Base-by-base conservation (phyloP, 2,888 invertebrate genomes). In the Cybosia mesomella region DNA sequence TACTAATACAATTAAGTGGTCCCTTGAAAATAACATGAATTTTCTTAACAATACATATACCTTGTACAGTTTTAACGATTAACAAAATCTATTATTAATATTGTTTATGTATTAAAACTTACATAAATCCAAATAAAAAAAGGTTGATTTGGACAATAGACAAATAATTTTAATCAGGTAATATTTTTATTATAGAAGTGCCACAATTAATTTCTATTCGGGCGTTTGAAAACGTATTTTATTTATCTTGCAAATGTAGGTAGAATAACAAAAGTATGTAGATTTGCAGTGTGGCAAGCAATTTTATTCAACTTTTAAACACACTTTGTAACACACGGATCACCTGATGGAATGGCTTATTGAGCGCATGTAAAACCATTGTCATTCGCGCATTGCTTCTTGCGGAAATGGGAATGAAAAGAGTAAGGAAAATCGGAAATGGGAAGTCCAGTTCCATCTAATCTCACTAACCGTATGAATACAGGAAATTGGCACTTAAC, bases 1-100 rank as follows among this genome's bases (percentile, higher is more conserved):
- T n/a, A 39, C 28, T 22, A 72, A 73, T 79, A 82, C 74, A 83
- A 80, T 80, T 75, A 84, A 39, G 69, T 89, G 90, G 90, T 89
- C 89, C 89, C 90, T 78, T 71, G 70, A 80, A 86, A 88, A 83
- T 77, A 82, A 79, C 63, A 68, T 39, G 66, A 69, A 58, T 68
- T 70, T 78, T 76, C n/a, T 55, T 81, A 81, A 81, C 80, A 81
- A 76, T 57, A 69, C 79, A 69, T 75, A 60, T 67, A 67, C 39
- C 22, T 75, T 70, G 63, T 71, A 72, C 69, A 70, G 66, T 82
- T 55, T 43, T 64, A 84, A 75, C 72, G 64, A 72, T 74, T 71
- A 67, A 68, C 74, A 61, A 63, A 53, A 63, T 54, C 11, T 49
- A 54, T 34, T 8, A 53, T 53, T 62, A 53, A 21, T 18, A 18